Percentiles rank a stretch among this genome's conserved stretches.
Conservation (phyloP, 1,140 invertebrate genomes). For the Aphelenchoides avenae region DNA sequence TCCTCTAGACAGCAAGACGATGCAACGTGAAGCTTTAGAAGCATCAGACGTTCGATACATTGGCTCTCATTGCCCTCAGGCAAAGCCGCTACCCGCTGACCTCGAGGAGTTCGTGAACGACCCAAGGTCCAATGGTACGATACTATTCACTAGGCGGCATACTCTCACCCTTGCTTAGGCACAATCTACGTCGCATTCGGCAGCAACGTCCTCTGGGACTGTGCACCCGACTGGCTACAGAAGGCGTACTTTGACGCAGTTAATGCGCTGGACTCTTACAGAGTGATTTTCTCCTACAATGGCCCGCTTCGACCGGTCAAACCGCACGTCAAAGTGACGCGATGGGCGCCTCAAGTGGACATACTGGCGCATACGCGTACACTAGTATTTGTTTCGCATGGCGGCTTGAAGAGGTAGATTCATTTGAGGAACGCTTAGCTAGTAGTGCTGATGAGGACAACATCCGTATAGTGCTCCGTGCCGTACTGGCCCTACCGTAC, state of each 20-base stretch:
- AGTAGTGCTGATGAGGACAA: no score
- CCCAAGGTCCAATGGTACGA: conserved; percentile 20
- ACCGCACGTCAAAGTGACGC: conserved; percentile 22
- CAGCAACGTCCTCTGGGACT: conserved; percentile 22
- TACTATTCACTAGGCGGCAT: no score
- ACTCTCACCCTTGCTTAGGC: no score
- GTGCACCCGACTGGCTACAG: conserved; percentile 13
- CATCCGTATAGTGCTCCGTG: no score
- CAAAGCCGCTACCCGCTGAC: conserved; percentile 16
- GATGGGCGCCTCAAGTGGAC: conserved; percentile 39
- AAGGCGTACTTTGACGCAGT: conserved; percentile 32
- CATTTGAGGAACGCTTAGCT: not conserved
- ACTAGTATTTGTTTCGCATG: conserved; percentile 32
- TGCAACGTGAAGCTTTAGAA: no score
- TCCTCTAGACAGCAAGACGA: no score
- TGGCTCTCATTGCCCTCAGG: conserved; percentile 8
- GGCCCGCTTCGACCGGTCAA: conserved; percentile 30
- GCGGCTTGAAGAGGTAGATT: conserved; percentile 48
- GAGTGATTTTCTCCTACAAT: conserved; percentile 29
- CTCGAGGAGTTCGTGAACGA: conserved; percentile 27
- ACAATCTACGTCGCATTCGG: conserved; percentile 39
- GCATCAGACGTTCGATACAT: conserved; percentile 17
- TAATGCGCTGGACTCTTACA: conserved; percentile 22
- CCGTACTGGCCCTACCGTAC: no score
- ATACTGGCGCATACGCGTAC: conserved; percentile 18